Base-by-base conservation (phyloP, 37 sponge, comb jelly and placozoan species). In the Ephydatia muelleri region DNA sequence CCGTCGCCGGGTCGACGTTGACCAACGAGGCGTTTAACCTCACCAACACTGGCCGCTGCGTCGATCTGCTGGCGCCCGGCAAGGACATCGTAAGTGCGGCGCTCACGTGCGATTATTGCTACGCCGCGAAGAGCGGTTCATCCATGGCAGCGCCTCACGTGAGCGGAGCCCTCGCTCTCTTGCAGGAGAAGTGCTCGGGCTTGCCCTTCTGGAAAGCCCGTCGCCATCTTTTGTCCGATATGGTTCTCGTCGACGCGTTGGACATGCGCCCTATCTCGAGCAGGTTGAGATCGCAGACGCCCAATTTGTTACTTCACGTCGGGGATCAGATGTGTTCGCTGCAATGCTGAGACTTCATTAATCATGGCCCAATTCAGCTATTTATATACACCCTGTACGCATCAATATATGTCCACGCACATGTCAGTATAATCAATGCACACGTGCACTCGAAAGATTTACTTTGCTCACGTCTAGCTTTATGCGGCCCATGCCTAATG, bases 61-160 rank as follows among this genome's bases (percentile, higher is more conserved):
- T 93, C 11, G 93, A 93, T 36, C 69, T 93, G 29, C 83, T 79
- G 73, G 93, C 93, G 30, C 93, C 93, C 8, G 93, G 93, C 23
- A 36, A 68, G 32, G 39, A 36, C 5, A 86, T 93, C 19, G 47
- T 25, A 0, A 90, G 85, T 73, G 72, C 85, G 22, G 14, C 68
- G 5, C 25, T 1, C 9, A 25, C 0, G 11, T 80, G 84, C 36
- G 68, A 89, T 26, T 49, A 74, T 49, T 82, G 82, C 31, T 5
- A 25, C 16, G 73, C 48, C 14, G 30, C 64, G 22, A 49, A 36
- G 43, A 75, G 69, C 40, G 90, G 90, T 0, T 84, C 84, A n/a
- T 93, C 93, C 14, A 70, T 86, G 43, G 93, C 93, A 67, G 93
- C 84, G 2, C 93, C 93, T 38, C 80, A 78, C 73, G 93, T 93